Evolutionary conservation across 2,888 invertebrate genomes (phyloP).

Genomic region (Pristionchus mayeri): DNA sequence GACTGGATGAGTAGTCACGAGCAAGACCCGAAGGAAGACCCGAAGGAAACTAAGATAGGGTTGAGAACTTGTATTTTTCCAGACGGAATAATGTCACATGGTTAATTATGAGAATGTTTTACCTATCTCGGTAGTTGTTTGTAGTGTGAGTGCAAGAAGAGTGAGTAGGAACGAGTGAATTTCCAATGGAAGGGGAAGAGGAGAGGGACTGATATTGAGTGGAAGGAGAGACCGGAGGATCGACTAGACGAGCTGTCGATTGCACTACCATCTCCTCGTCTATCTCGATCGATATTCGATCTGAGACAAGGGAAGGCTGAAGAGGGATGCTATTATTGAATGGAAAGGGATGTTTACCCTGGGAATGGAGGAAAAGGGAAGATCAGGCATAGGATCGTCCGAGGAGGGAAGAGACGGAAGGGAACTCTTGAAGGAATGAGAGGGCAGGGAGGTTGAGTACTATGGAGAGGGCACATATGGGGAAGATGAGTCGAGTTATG

Average conservation of each 20-base stretch:
- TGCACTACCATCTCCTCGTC: not conserved
- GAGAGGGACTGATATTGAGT: constrained; percentile 6
- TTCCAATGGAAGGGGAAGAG: not conserved
- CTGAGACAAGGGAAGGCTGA: not conserved
- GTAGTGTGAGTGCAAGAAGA: constrained; percentile 20
- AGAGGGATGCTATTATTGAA: not conserved
- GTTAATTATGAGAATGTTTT: not conserved
- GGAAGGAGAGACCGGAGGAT: not conserved
- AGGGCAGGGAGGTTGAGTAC: constrained; percentile 9
- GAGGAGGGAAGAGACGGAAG: not conserved
- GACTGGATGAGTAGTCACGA: too few relatives aligned
- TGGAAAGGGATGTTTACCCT: constrained; percentile 20
- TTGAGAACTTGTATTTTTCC: not conserved
- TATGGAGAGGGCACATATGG: constrained; percentile 34
- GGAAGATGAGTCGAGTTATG: constrained; percentile 22
- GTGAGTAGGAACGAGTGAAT: constrained; percentile 15
- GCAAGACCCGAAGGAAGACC: not conserved
- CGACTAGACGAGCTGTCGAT: not conserved
- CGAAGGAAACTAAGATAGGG: not conserved
- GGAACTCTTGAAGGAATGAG: constrained; percentile 3
- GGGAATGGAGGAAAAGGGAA: not conserved
- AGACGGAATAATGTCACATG: not conserved
- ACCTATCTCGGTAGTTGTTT: not conserved
- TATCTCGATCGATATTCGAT: not conserved
- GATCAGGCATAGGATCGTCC: not conserved